These are phyloP conservation scores for Vollenhovia emeryi DNA, from an alignment of 1,140 invertebrate species.

Conservation along the genomic window DNA sequence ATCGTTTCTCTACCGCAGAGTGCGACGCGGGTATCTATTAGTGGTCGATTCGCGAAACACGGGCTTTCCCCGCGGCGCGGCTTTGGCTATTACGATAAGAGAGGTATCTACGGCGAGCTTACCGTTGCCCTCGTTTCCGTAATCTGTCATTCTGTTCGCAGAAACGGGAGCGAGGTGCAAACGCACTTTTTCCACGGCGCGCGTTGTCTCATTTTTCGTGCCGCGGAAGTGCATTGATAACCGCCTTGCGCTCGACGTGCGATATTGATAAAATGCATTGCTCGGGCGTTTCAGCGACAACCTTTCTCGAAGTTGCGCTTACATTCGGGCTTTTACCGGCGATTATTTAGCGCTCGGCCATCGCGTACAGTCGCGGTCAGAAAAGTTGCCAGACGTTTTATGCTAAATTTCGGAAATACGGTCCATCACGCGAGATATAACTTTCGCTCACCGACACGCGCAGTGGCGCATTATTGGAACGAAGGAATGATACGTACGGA, in stretches of 20 bases:
- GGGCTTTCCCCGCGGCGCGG: slow-evolving; percentile 51
- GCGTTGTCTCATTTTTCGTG: slow-evolving; percentile 45
- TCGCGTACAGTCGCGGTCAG: background rate
- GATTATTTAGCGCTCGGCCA: background rate
- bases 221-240: slow-evolving; percentile 69
- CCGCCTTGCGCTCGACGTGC: background rate
- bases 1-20: background rate
- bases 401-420: too few relatives aligned
- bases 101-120: slow-evolving; percentile 56
- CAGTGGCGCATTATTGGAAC: too few relatives aligned
- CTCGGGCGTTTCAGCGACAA: background rate
- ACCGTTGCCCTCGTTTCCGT: slow-evolving; percentile 58
- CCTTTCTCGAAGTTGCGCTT: background rate
- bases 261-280: slow-evolving; percentile 58
- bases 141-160: slow-evolving; percentile 65
- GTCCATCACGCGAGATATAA: too few relatives aligned
- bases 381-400: too few relatives aligned
- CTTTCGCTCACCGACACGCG: too few relatives aligned
- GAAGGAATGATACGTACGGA: too few relatives aligned
- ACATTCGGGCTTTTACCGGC: slow-evolving; percentile 8
- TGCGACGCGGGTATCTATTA: slow-evolving; percentile 16
- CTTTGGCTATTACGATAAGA: slow-evolving; percentile 63
- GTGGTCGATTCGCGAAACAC: slow-evolving; percentile 9
- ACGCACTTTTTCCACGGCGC: slow-evolving; percentile 67
- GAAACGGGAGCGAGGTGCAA: slow-evolving; percentile 65